These are phyloP conservation scores for Pseudomyrmex gracilis DNA, from an alignment of 1,140 invertebrate genomes.

Conservation along the genomic window DNA sequence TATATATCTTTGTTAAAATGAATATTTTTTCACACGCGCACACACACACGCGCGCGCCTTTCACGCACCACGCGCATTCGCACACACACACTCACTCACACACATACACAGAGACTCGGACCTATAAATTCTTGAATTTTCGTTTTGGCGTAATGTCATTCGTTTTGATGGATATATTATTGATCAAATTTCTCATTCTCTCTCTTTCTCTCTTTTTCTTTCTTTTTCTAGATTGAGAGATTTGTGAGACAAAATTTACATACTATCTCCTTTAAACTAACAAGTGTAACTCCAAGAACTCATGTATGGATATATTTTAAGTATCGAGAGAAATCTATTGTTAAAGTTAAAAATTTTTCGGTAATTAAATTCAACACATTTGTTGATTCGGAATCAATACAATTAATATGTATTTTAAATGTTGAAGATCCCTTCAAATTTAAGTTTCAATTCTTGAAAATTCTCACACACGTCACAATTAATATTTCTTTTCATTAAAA, in stretches of 20 bases:
- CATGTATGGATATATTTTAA: no score
- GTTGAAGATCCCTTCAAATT: neutral
- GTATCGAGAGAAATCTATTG: neutral
- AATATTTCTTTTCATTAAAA: neutral
- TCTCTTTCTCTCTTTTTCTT: no score
- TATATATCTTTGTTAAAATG: constrained; percentile 16
- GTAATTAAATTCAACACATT: neutral
- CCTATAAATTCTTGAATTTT: neutral
- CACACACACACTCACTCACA: no score
- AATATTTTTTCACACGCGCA: neutral
- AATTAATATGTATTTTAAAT: neutral
- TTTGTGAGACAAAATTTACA: no score
- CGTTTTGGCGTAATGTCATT: neutral
- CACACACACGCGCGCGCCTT: neutral
- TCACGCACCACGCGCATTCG: no score
- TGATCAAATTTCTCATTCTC: neutral
- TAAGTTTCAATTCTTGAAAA: neutral
- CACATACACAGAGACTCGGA: constrained; percentile 35
- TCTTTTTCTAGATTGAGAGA: no score
- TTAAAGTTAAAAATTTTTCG: neutral
- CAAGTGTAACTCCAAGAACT: no score
- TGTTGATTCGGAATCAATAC: neutral
- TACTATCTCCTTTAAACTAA: constrained; percentile 6
- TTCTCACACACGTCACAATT: neutral
- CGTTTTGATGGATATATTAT: neutral